A percentile compares a stretch with the other conserved stretches of the same genome.
Evolutionary conservation across 1,140 invertebrate genomes (phyloP).

Genomic region (Trissolcus basalis): DNA sequence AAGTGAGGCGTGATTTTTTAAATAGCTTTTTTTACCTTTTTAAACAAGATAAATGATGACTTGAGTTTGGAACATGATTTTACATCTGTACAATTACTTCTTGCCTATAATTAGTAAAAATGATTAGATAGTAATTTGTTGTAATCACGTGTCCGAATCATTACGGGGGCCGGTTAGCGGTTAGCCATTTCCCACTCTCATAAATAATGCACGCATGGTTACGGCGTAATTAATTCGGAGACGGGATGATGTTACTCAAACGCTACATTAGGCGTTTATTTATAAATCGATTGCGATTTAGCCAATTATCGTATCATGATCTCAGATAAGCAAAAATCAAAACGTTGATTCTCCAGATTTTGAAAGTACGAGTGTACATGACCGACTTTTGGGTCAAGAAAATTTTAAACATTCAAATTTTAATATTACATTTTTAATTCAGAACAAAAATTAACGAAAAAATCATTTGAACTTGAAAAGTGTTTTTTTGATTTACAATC

Average conservation of each 20-base stretch:
- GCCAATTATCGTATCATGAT: constrained; percentile 57
- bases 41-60: constrained; percentile 27
- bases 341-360: constrained; percentile 17
- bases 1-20: no score
- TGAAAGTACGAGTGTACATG: no score
- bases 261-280: constrained; percentile 19
- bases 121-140: constrained; percentile 25
- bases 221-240: constrained; percentile 40
- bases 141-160: constrained; percentile 21
- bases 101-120: constrained; percentile 27
- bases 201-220: constrained; percentile 36
- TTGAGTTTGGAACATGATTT: constrained; percentile 14
- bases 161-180: constrained; percentile 4
- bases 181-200: constrained; percentile 8
- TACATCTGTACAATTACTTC: constrained; percentile 28
- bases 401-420: no score
- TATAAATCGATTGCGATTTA: constrained; percentile 39
- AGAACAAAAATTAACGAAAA: no score
- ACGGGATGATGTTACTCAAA: constrained; percentile 8
- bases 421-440: no score
- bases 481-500: no score
- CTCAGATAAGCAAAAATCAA: constrained; percentile 33
- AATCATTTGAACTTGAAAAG: no score
- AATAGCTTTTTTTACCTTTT: no score
- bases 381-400: no score